phyloP scores from a whole-genome alignment of 35 echinoderm and acorn worm species.

The Lytechinus pictus region DNA sequence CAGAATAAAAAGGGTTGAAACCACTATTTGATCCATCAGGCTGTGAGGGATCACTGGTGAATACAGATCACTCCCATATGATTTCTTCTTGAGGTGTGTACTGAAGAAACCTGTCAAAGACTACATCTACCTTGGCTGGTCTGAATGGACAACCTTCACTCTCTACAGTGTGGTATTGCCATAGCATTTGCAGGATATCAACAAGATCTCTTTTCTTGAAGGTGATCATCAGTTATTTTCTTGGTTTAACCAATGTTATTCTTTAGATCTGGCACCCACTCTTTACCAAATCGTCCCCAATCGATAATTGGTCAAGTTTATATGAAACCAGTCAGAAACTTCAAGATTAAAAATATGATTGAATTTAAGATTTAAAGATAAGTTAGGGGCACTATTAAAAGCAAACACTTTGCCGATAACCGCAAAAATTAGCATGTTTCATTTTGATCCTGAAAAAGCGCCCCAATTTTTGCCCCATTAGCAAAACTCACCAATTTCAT shows the following conservation, averaged over 20 bases:
- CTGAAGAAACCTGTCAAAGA: too few species aligned
- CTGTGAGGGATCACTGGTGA: too few species aligned
- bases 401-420: background rate
- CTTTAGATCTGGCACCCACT: background rate
- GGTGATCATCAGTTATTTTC: background rate
- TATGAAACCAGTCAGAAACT: background rate
- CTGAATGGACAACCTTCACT: too few species aligned
- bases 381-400: background rate
- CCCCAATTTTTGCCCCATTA: background rate
- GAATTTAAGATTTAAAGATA: too few species aligned
- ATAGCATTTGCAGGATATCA: background rate
- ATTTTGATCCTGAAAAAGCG: background rate
- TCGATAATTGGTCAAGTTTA: background rate
- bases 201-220: background rate
- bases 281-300: background rate
- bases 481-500: background rate
- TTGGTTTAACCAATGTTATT: background rate
- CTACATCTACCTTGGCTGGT: too few species aligned
- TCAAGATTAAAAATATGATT: too few species aligned
- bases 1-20: too few species aligned
- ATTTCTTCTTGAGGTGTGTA: too few species aligned
- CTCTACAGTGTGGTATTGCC: background rate
- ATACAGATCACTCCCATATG: too few species aligned
- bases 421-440: background rate
- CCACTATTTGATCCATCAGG: too few species aligned